Base-by-base conservation (phyloP, 2,888 invertebrate genomes). In the Phasia obesa region DNA sequence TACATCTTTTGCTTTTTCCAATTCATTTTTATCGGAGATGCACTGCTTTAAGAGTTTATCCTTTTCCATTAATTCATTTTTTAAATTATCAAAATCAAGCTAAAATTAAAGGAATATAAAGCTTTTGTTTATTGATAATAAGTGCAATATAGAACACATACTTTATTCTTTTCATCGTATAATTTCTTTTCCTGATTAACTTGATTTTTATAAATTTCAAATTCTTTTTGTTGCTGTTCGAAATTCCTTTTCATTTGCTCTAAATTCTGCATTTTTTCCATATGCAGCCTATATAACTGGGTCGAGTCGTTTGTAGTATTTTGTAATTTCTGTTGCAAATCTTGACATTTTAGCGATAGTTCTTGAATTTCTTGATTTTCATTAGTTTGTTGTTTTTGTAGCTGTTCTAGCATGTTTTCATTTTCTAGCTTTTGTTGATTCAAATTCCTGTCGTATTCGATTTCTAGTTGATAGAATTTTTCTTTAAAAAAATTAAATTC, bases 1-100 rank as follows among this genome's bases (percentile, higher is more conserved):
- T 78, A 86, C 86, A 75, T 85, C 85, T 78, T 86, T 86, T 6
- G 78, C 81, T 31, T 85, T 70, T 65, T 84, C 85, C 53, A 85
- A 17, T 15, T 19, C 31, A 13, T 35, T 47, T 55, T 80, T 84
- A 44, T 86, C 84, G 15, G 75, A 9, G 2, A 79, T 31, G 15
- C 75, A 71, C 23, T 83, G 42, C 25, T 55, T 31, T 11, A 85
- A 64, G 0, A 59, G 15, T 19, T 75, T 60, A 9, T 86, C 71
- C 47, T 85, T 85, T 51, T 84, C 59, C 5, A n/a, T 19, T 55
- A 86, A 47, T 15, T 81, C 80, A 13, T 67, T 55, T 59, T 71
- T 51, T 2, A 85, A 19, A 42, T 60, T 65, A 2, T 27, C 53
- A 15, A 79, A 49, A 23, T 83, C 70, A 25, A 62, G 42, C 81